Evolutionary conservation across 2,888 invertebrate species (phyloP).

Genomic region (Cotesia congregata): DNA sequence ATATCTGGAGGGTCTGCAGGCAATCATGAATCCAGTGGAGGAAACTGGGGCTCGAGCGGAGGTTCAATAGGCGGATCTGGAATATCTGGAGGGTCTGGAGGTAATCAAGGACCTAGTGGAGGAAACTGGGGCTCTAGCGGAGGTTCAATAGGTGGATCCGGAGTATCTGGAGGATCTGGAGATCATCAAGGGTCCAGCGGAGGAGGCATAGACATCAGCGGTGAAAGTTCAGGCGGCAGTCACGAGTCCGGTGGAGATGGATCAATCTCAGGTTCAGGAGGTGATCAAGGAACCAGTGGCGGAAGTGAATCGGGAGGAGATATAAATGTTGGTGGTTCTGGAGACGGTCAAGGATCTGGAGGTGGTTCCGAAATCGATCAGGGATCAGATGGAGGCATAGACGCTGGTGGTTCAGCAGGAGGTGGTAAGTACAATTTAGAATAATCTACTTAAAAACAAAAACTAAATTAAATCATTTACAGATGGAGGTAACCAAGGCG

Average conservation of each 20-base stretch:
- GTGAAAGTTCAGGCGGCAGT: neutral
- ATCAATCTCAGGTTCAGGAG: neutral
- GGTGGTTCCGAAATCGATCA: neutral
- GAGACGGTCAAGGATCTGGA: neutral
- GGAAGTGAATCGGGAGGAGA: neutral
- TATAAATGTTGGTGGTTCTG: neutral
- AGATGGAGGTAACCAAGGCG: constrained; percentile 10
- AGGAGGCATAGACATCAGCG: neutral
- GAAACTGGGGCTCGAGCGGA: neutral
- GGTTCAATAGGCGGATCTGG: neutral
- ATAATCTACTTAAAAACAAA: no score
- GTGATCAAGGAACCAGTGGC: neutral
- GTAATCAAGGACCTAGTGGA: neutral
- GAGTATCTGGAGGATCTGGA: constrained; percentile 1
- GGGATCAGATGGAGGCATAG: neutral
- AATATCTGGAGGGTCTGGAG: constrained; percentile 12
- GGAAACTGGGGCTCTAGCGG: neutral
- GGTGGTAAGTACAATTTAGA: neutral
- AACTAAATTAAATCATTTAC: neutral
- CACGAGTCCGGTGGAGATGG: no score
- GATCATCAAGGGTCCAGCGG: neutral
- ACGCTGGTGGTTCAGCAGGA: neutral
- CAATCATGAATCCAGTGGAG: neutral
- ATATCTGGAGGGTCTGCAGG: neutral
- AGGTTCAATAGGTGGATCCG: constrained; percentile 4